These are phyloP conservation scores for Melanerpes formicivorus DNA, from an alignment of 2,113 vertebrate genomes.

Conservation along the genomic window DNA sequence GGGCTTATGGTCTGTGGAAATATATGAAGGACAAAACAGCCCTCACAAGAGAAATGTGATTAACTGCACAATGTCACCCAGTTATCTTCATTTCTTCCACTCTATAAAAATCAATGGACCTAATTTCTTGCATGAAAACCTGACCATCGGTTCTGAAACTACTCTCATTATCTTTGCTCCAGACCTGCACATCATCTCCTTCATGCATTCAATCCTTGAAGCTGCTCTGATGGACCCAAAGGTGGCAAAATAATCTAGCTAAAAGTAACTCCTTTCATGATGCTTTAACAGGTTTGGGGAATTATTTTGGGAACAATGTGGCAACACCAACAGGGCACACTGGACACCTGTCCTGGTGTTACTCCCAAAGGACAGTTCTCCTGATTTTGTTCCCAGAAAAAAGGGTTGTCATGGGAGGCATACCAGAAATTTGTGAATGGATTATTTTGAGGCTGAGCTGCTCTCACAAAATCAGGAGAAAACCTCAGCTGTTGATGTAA, in stretches of 20 bases:
- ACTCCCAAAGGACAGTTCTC: neutral
- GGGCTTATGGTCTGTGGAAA: neutral
- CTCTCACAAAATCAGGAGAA: neutral
- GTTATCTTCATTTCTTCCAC: neutral
- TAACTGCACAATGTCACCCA: neutral
- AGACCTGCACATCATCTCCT: neutral
- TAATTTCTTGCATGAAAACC: neutral
- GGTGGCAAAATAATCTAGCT: neutral
- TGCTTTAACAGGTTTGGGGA: neutral
- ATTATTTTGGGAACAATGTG: neutral
- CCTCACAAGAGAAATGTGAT: neutral
- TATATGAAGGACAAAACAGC: neutral
- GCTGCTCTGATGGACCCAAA: neutral
- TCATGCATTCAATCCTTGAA: fast-evolving
- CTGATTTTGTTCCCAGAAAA: neutral
- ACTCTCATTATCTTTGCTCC: neutral
- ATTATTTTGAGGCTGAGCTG: neutral
- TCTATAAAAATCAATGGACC: neutral
- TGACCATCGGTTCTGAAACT: neutral
- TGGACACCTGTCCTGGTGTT: neutral
- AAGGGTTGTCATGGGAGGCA: neutral
- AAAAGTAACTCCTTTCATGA: neutral
- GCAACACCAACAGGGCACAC: neutral
- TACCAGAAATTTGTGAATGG: neutral
- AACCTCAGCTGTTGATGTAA: neutral